These are phyloP conservation scores for Corythaixoides concolor DNA, from an alignment of 2,113 vertebrate species.

Conservation along the genomic window DNA sequence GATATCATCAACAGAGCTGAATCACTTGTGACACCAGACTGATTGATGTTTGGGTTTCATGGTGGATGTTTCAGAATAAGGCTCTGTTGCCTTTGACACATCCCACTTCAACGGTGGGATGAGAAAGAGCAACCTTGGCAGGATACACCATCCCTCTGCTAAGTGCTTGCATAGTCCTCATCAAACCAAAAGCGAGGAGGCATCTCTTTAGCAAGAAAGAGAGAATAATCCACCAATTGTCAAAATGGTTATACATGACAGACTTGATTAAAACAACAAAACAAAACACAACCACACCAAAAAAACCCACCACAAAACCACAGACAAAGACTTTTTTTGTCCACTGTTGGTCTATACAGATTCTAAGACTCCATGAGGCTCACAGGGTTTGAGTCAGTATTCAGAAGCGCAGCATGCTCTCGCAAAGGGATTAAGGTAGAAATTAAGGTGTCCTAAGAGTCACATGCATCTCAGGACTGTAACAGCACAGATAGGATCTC, in stretches of 20 bases:
- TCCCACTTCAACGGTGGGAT: not conserved
- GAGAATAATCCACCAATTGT: not conserved
- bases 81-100: not conserved
- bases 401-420: not conserved
- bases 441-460: not conserved
- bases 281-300: too few relatives aligned
- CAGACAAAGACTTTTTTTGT: not conserved
- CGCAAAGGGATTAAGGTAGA: not conserved
- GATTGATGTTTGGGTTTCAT: not conserved
- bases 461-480: fast-evolving
- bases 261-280: not conserved
- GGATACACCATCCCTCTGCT: fast-evolving
- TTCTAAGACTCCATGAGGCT: not conserved
- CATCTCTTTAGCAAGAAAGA: not conserved
- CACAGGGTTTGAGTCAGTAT: not conserved
- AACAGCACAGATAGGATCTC: not conserved
- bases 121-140: not conserved
- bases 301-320: not conserved
- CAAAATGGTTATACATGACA: not conserved
- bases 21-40: not conserved
- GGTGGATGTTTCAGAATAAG: not conserved
- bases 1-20: not conserved
- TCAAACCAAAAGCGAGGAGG: not conserved
- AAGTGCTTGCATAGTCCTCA: not conserved
- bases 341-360: not conserved